Evolutionary conservation across 2,113 vertebrate species (phyloP), one percentile per base, ranked within the genome.

Genomic region (Saguinus imperator): DNA sequence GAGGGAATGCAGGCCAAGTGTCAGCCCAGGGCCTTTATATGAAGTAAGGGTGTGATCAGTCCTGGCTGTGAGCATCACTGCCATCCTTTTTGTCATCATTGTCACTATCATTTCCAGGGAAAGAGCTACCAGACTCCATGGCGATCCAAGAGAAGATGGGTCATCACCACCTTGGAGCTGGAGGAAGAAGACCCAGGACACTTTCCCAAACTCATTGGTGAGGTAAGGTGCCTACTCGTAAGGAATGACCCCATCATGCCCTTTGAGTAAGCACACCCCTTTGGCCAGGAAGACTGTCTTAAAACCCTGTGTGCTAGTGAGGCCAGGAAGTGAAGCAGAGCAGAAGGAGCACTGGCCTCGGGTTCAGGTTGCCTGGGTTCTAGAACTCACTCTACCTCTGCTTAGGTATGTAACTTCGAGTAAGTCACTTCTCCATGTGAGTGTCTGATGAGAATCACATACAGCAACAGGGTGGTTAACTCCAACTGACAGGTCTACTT

Each of bases 61-160:
- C 14, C 25, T 8, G 9, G 8, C 58, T 13, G 8, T 4, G 3
- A 10, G 5, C 23, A 14, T 57, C 9, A 1, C 10, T 3, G 0
- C 35, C 23, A 11, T 20, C 32, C 6, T 70, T 9, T 8, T 45
- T 20, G 7, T 83, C 12, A 10, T 0, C 21, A 2, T 3, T 5
- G 43, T 52, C n/a, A 16, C 18, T 43, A 0, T 37, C 0, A 23
- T 57, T n/a, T 84, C 3, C 68, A 91, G 23, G n/a, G 40, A 86
- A 94, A 96, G 4, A 70, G 29, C 35, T 79, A 95, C 1, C 73
- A 0, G 57, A 75, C 98, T 73, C 97, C 99, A 13, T 27, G 25
- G 14, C 97, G 98, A 37, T 92, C 98, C 70, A 99, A 99, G 97
- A 99, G 99, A 97, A 97, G 99, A 94, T 99, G 99, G 99, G 79